These are phyloP conservation scores for Stenopsyche tienmushanensis DNA, from an alignment of 1,140 invertebrate genomes.

Conservation along the genomic window DNA sequence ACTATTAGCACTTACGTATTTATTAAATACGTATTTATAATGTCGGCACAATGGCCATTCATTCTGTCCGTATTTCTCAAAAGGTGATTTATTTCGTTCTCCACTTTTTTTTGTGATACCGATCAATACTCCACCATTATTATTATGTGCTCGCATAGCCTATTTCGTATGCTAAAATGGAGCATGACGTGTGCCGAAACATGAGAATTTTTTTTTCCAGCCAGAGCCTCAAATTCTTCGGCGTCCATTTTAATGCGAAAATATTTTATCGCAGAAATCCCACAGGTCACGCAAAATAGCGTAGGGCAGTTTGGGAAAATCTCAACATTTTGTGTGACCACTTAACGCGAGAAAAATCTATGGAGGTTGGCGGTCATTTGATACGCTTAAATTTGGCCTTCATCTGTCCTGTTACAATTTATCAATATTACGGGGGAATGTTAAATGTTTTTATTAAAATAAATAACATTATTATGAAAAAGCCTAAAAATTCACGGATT, in stretches of 20 bases:
- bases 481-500: no score
- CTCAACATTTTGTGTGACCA: conserved; percentile 12
- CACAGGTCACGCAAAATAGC: conserved; percentile 31
- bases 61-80: not conserved
- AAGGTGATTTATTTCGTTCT: not conserved
- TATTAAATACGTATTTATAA: not conserved
- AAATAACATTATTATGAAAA: no score
- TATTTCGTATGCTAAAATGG: not conserved
- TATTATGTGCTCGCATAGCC: not conserved
- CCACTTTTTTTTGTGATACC: not conserved
- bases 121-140: not conserved
- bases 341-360: conserved; percentile 22
- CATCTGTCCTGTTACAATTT: no score
- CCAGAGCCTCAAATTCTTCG: conserved; percentile 17
- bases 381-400: no score
- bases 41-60: not conserved
- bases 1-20: not conserved
- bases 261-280: conserved; percentile 39
- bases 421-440: no score
- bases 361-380: no score
- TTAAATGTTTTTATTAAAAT: no score
- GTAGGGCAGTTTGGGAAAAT: not conserved
- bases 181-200: not conserved
- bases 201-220: not conserved
- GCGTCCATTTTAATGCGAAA: conserved; percentile 27